phyloP scores from a whole-genome alignment of 2,797 vertebrate genomes.

The Phaenicophaeus curvirostris region DNA sequence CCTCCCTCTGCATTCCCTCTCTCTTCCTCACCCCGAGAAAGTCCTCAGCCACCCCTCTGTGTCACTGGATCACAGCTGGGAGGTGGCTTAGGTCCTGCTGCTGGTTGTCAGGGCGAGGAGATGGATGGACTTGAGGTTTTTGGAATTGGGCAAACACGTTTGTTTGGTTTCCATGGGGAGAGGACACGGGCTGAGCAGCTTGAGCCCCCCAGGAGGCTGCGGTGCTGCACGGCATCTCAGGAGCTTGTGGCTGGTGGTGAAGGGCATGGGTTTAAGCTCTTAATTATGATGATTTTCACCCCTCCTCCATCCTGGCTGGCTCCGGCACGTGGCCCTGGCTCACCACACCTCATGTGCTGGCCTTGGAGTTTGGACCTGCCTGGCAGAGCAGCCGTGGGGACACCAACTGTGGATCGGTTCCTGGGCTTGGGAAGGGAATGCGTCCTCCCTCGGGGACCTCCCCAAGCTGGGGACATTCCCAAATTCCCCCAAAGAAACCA shows the following conservation, averaged over 20 bases:
- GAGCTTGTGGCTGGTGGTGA: accelerated
- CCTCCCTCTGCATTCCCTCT: background rate
- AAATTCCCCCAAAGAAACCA: too few species aligned
- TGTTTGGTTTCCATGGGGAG: constrained; percentile 51
- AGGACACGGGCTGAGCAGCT: background rate
- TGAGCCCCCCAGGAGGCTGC: background rate
- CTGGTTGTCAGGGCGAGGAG: background rate
- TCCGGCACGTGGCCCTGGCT: accelerated
- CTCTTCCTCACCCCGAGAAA: background rate
- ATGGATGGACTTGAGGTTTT: background rate
- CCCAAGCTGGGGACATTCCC: too few species aligned
- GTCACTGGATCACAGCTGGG: background rate
- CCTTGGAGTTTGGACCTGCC: background rate
- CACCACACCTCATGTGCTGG: background rate
- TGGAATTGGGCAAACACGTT: background rate
- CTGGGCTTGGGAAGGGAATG: too few species aligned
- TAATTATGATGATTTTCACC: background rate
- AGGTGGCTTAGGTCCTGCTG: background rate
- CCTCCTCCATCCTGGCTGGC: background rate
- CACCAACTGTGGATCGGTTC: too few species aligned
- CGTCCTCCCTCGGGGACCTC: too few species aligned
- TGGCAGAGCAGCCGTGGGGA: background rate
- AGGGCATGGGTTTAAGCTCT: background rate
- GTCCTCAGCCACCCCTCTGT: background rate
- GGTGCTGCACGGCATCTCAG: background rate